phyloP scores from a whole-genome alignment of 2,797 vertebrate genomes.

The Lepidocolaptes lacrymiger region DNA sequence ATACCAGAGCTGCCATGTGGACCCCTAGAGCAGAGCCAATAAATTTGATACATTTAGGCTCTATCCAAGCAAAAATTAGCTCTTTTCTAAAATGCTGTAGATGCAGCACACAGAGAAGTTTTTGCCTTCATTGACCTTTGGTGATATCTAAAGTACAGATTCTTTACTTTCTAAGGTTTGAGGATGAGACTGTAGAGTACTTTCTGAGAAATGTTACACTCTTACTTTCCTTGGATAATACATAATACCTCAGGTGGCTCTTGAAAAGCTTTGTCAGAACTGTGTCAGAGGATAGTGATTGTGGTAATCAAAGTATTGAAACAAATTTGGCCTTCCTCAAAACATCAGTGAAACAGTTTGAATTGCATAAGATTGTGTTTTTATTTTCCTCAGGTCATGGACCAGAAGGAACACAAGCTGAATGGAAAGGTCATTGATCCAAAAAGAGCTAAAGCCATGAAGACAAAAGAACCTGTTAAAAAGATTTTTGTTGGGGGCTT shows the following conservation, averaged over 20 bases:
- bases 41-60: not conserved
- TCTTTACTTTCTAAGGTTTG: not conserved
- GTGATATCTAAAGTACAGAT: not conserved
- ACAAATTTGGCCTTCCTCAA: not conserved
- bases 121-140: not conserved
- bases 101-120: not conserved
- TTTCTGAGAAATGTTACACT: not conserved
- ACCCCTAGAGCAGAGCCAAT: not conserved
- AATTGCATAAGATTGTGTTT: not conserved
- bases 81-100: not conserved
- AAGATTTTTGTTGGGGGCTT: constrained; percentile 99
- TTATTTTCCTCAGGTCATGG: constrained; percentile 85
- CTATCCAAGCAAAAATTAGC: not conserved
- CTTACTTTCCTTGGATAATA: not conserved
- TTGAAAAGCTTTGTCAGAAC: not conserved
- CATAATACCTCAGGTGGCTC: not conserved
- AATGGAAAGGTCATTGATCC: constrained; percentile 99
- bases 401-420: constrained; percentile 97
- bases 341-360: not conserved
- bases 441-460: constrained; percentile 99
- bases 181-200: not conserved
- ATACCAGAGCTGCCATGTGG: fast-evolving
- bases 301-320: not conserved
- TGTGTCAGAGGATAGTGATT: not conserved
- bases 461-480: constrained; percentile 97